Base-by-base conservation (phyloP, 2,888 invertebrate species). In the Drosophila lutescens region DNA sequence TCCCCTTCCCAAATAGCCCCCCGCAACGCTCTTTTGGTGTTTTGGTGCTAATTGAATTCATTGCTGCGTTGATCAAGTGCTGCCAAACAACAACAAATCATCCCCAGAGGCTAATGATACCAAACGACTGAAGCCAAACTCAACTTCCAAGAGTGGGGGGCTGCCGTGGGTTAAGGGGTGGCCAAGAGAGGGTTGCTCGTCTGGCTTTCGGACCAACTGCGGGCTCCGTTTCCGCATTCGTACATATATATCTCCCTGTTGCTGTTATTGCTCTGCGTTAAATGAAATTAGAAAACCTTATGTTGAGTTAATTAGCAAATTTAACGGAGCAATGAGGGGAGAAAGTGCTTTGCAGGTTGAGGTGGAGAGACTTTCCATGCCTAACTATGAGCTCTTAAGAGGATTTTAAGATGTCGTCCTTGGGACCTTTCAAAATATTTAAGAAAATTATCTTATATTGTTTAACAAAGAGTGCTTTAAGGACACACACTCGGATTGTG, bases 281-380 rank as follows among this genome's bases (percentile, higher is more conserved):
- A 88, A 88, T 79, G 79, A 89, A 89, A 90, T 90, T 89, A 87
- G 89, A 81, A 84, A 90, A 89, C 88, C 89, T 78, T 89, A 86
- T 90, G 89, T 76, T 80, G 70, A 74, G 82, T 82, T 88, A 86
- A 89, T 89, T 90, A 86, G 86, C 80, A 80, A 81, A 80, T 80
- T 86, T 86, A 76, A 74, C 46, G 34, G 13, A 10, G 40, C 41
- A 30, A 13, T 26, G 34, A 32, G 66, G 73, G 46, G 12, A 44
- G 32, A 20, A 13, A 30, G 67, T 34, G 17, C 46, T 23, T 40
- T 20, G 38, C 53, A 30, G 67, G 36, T 40, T n/a, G 32, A 10
- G 4, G 15, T 30, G 26, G 13, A 26, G 40, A 23, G 26, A 5
- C 8, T 49, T 34, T 15, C 1, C 13, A 15, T 1, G 17, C 34